phyloP scores from a whole-genome alignment of 2,888 invertebrate species.

The Iselma pallidipennis region DNA sequence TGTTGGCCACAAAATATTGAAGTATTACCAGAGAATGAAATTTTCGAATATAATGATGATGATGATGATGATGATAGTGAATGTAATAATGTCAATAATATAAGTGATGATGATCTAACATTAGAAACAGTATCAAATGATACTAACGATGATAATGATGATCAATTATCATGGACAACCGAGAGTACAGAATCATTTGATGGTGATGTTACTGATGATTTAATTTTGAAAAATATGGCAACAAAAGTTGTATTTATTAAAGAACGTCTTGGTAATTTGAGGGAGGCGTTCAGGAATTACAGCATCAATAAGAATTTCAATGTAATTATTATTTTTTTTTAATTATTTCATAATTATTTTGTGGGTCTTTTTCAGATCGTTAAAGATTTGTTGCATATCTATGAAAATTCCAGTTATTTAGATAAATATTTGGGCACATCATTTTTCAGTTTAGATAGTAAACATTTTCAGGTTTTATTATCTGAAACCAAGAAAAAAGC shows the following conservation, averaged over 20 bases:
- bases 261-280: conserved; percentile 58
- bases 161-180: conserved; percentile 74
- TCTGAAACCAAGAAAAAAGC: conserved; percentile 77
- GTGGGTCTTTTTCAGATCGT: conserved; percentile 62
- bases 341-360: neutral
- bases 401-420: conserved; percentile 84
- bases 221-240: conserved; percentile 65
- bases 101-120: conserved; percentile 19
- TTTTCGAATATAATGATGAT: conserved; percentile 71
- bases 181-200: conserved; percentile 66
- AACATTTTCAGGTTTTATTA: conserved; percentile 75
- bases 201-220: conserved; percentile 59
- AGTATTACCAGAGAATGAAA: conserved; percentile 75
- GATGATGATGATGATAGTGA: conserved; percentile 37
- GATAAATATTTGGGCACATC: conserved; percentile 84
- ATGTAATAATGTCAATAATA: conserved; percentile 29
- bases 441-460: conserved; percentile 66
- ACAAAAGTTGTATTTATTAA: conserved; percentile 61
- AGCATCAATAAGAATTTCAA: conserved; percentile 75
- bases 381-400: conserved; percentile 77
- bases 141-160: conserved; percentile 1
- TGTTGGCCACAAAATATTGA: conserved; percentile 83
- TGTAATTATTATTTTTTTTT: conserved; percentile 48
- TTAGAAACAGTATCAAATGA: neutral
- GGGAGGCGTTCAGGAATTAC: conserved; percentile 78